Evolutionary conservation across 1,140 invertebrate genomes (phyloP), one percentile per base, ranked within the genome.

Genomic region (Solen grandis): DNA sequence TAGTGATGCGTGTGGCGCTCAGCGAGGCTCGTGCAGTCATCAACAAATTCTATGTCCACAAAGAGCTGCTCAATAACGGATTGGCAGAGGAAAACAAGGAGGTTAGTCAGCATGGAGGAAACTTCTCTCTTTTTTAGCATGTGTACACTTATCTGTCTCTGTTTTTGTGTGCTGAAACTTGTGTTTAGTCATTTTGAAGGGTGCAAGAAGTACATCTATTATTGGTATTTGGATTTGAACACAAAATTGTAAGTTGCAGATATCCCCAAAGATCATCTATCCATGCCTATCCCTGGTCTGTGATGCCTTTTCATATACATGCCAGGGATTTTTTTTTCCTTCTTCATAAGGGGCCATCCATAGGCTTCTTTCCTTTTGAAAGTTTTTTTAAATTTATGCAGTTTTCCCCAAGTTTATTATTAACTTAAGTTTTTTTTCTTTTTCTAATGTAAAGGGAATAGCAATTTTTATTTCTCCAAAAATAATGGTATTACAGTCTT

Each of bases 1-100:
- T 87, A 19, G 63, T 79, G 2, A 27, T 81, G 29, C 60, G 83
- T 31, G 66, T 70, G 22, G 41, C 59, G 14, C 68, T 85, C 27
- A 22, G 73, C 25, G 36, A 35, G 8, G 76, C 79, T 1, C 75
- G 77, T 8, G 35, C 62, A 22, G 57, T 72, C 13, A 75, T 66
- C 14, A 74, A 86, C 33, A 55, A 82, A 33, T 79, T 84, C 33
- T 75, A 69, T 59, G 55, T 84, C 29, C 60, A 82, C 25, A 50
- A 60, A 35, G 83, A 84, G 38, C 73, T 87, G 5, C 35, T 85
- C 1, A 80, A 60, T n/a, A 62, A 78, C 52, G 63, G 72, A 22
- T 65, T 84, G 46, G 86, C 83, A 19, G 50, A 79, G 33, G 68
- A 87, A 65, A 87, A 87, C 54, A 72, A 75, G 31, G 63, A 86